Percentiles rank a stretch among this genome's conserved stretches.
These are phyloP conservation scores for Cinclus mexicanus DNA, from an alignment of 2,113 vertebrate species.

Conservation along the genomic window DNA sequence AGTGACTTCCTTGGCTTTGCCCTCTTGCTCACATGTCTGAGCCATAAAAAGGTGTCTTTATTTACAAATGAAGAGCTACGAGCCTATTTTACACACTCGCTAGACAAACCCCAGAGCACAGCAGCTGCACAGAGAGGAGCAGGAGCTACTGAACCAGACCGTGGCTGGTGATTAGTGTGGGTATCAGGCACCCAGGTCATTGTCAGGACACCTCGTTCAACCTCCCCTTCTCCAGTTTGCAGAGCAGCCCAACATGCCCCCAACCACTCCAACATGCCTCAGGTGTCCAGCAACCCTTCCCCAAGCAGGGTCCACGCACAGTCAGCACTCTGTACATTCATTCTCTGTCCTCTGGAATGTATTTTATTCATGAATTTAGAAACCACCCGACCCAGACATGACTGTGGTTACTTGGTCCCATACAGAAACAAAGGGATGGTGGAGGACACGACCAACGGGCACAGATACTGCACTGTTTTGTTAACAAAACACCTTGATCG, in stretches of 20 bases:
- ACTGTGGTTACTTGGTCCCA: neutral
- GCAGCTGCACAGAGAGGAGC: neutral
- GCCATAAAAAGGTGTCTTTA: neutral
- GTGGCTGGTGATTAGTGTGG: neutral
- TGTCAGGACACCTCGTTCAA: neutral
- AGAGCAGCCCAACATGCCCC: neutral
- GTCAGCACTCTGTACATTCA: neutral
- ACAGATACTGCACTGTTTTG: neutral
- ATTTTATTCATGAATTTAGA: neutral
- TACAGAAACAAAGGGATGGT: neutral
- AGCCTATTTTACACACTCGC: neutral
- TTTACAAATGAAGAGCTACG: neutral
- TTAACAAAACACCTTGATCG: neutral
- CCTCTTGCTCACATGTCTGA: neutral
- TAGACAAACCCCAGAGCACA: neutral
- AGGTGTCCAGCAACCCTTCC: neutral
- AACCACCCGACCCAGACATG: rapidly evolving
- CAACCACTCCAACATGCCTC: neutral
- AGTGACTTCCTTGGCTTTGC: neutral
- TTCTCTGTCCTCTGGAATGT: neutral
- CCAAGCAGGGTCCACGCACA: neutral
- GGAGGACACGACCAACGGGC: neutral
- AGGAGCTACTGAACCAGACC: neutral
- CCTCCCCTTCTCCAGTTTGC: neutral
- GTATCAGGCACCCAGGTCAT: neutral